phyloP scores from a whole-genome alignment of 2,797 vertebrate species.

The Sternotherus odoratus region DNA sequence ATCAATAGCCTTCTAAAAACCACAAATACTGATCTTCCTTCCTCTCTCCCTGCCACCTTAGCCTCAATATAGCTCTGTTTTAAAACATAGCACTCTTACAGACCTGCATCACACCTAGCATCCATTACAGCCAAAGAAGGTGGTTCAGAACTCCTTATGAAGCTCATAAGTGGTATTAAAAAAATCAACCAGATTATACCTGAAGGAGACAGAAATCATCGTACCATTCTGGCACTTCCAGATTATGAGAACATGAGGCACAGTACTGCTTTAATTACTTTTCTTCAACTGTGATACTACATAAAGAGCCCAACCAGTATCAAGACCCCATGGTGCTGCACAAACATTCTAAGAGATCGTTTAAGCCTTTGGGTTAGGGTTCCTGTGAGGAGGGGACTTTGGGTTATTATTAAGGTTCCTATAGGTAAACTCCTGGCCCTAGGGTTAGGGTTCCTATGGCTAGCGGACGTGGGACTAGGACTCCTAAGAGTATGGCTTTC shows the following conservation, averaged over 20 bases:
- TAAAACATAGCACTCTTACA: background rate
- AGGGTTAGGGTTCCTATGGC: too few species aligned
- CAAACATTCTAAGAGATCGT: background rate
- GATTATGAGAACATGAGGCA: background rate
- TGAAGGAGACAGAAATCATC: background rate
- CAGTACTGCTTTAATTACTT: background rate
- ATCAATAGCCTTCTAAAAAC: background rate
- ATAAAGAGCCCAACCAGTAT: background rate
- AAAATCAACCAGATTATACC: background rate
- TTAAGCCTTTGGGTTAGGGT: background rate
- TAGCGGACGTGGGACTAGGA: too few species aligned
- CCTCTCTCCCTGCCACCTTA: background rate
- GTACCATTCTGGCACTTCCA: rapidly evolving
- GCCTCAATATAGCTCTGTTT: background rate
- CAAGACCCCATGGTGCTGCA: background rate
- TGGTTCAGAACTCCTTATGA: background rate
- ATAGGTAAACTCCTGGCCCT: too few species aligned
- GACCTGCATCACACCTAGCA: background rate
- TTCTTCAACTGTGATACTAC: background rate
- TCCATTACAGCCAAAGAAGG: background rate
- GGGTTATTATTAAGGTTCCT: too few species aligned
- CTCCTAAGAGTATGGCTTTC: too few species aligned
- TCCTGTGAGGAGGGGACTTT: too few species aligned
- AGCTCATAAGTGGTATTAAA: background rate
- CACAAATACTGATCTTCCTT: too few species aligned